Evolutionary conservation across 2,113 vertebrate species (phyloP), one percentile per base, ranked within the genome.

Genomic region (Mugil cephalus): DNA sequence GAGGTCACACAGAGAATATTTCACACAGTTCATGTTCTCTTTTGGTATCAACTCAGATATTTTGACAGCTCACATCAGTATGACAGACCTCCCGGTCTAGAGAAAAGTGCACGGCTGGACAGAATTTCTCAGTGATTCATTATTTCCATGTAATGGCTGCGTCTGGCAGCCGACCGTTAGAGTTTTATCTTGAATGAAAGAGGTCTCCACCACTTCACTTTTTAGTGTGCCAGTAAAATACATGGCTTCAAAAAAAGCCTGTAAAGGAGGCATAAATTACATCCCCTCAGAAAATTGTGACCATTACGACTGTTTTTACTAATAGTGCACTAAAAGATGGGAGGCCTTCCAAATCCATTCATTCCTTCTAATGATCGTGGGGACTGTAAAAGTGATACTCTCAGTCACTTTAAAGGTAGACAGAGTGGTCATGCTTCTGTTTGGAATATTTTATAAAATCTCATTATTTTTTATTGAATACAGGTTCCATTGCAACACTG

Each of bases 391-490:
- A 81, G 65, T 79, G 78, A 93, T 89, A 84, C 87, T 85, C 75
- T 6, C 68, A 79, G 80, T 85, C 56, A 59, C 78, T 88, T 86
- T 88, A 87, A 91, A 88, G 73, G 80, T 71, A 64, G 80, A 68
- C 61, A 75, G 80, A 85, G 78, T 15, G 82, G 71, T 84, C 83
- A 70, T 87, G 92, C 94, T 94, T 92, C 94, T 93, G 93, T 94
- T 92, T 92, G 90, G 88, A 92, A 89, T 91, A 88, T 91, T 91
- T 92, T 76, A 89, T 91, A 88, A 92, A 93, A 88, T 87, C 86
- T 93, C 90, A 89, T 94, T 94, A 93, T 91, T 92, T 91, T 90
- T 92, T 91, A 91, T 91, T 92, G 87, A 88, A 89, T 4, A 47
- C 88, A 91, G 86, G 86, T 89, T 88, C 73, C 72, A 81, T 74